Evolutionary conservation across 2,888 invertebrate species (phyloP).

Genomic region (Leptopterna dolabrata): DNA sequence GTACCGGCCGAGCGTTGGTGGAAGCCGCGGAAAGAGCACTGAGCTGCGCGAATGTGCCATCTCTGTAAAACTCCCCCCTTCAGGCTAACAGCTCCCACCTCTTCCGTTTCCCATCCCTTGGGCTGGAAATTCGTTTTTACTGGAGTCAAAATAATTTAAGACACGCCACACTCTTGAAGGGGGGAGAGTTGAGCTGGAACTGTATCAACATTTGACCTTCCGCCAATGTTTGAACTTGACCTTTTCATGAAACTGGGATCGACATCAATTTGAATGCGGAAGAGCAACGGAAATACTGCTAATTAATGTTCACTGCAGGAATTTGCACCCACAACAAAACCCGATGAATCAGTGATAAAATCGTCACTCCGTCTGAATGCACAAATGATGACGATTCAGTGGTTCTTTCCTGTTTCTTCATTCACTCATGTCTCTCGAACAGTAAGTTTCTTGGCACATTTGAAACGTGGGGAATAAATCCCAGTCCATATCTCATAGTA

Average conservation of each 20-base stretch:
- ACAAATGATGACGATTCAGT: too few relatives aligned
- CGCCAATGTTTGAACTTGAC: neutral
- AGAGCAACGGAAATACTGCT: neutral
- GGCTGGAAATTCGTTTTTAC: neutral
- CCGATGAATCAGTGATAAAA: too few relatives aligned
- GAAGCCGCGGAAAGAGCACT: constrained; percentile 4
- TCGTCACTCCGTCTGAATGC: too few relatives aligned
- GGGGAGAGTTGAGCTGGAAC: neutral
- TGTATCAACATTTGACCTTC: neutral
- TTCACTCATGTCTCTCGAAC: too few relatives aligned
- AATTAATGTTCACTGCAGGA: neutral
- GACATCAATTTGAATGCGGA: too few relatives aligned
- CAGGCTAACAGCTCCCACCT: neutral
- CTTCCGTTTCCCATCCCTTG: neutral
- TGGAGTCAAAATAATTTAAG: neutral
- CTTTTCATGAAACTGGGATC: neutral
- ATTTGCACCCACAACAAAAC: too few relatives aligned
- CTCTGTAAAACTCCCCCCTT: neutral
- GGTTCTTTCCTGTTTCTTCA: too few relatives aligned
- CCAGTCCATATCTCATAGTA: too few relatives aligned
- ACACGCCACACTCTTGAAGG: neutral
- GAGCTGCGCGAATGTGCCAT: neutral
- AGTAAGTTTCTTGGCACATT: too few relatives aligned
- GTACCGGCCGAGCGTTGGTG: neutral
- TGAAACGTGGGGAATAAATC: too few relatives aligned